Percentiles rank a stretch among this genome's conserved stretches.
Conservation (phyloP, 2,113 vertebrate species). For the Chionomys nivalis region DNA sequence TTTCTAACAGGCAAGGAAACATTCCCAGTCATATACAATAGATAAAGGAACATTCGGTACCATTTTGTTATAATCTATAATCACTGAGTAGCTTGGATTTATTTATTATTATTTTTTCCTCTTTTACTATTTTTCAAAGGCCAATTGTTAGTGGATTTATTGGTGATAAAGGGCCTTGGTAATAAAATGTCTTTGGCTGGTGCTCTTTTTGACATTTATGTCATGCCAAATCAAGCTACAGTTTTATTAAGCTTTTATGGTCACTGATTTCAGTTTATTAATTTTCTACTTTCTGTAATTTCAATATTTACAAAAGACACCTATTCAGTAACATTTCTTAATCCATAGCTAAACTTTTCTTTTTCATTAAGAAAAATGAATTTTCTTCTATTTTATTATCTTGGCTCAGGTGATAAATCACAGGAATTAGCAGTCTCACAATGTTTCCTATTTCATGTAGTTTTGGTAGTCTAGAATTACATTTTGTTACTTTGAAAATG, state of each 20-base stretch:
- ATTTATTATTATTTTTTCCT: constrained; percentile 54
- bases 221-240: constrained; percentile 73
- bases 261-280: constrained; percentile 74
- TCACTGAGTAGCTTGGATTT: neutral
- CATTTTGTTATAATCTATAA: constrained; percentile 22
- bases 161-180: constrained; percentile 29
- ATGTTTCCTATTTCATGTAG: constrained; percentile 44
- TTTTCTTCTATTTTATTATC: constrained; percentile 3
- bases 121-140: constrained; percentile 50
- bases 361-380: neutral
- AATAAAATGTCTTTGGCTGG: constrained; percentile 65
- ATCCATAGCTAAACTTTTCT: constrained; percentile 53
- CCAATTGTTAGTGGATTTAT: constrained; percentile 59
- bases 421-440: neutral
- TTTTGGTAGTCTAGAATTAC: constrained; percentile 3
- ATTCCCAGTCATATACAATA: neutral
- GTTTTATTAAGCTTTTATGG: constrained; percentile 74
- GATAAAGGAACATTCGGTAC: neutral
- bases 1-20: neutral
- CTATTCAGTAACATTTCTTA: constrained; percentile 50
- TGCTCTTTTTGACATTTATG: constrained; percentile 75
- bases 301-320: constrained; percentile 53
- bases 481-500: constrained; percentile 45
- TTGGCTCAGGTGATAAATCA: constrained; percentile 23
- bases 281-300: constrained; percentile 67